Evolutionary conservation across 2,113 vertebrate species (phyloP), one percentile per base, ranked within the genome.

Genomic region (Micronycteris hirsuta): DNA sequence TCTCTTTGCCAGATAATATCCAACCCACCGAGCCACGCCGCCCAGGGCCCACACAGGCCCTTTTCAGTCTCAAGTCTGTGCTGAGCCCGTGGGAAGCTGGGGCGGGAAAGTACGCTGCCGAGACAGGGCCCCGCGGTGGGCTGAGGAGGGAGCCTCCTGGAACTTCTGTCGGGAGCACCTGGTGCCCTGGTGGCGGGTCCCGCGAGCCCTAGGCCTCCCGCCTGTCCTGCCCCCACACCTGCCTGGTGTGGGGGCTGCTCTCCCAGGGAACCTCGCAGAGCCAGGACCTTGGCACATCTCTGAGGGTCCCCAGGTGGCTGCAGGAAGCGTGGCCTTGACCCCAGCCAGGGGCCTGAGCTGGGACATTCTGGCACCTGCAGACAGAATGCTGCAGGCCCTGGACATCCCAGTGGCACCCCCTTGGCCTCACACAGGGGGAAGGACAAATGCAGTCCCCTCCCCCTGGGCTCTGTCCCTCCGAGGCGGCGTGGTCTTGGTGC

Each of bases 231-330:
- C 54, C 19, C 5, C 19, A 54, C 4, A 14, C 54, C 54, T 4
- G 11, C 61, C 61, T 26, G 12, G 61, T 2, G 14, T 1, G 7
- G 31, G 31, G 31, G 63, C 63, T n/a, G 63, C 31, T 38, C n/a
- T 20, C 67, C 36, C 67, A 70, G n/a, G 67, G 10, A n/a, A 20
- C 67, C n/a, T 5, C 4, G 9, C 5, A 22, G 67, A 38, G 17
- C n/a, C 67, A 10, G 67, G 26, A 10, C 85, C 54, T 52, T 45
- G 33, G 61, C 73, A 9, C 45, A 7, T 19, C 16, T 7, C 36
- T 26, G 80, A 56, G 86, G 70, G 91, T 74, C 54, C n/a, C n/a
- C 58, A 71, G 88, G 80, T 58, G 81, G 47, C 61, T 31, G 31
- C 8, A 36, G 36, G 19, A 19, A 73, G 26, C 14, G 33, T 19